Conservation (phyloP, 2,797 vertebrate species). For the Anguilla megastoma region DNA sequence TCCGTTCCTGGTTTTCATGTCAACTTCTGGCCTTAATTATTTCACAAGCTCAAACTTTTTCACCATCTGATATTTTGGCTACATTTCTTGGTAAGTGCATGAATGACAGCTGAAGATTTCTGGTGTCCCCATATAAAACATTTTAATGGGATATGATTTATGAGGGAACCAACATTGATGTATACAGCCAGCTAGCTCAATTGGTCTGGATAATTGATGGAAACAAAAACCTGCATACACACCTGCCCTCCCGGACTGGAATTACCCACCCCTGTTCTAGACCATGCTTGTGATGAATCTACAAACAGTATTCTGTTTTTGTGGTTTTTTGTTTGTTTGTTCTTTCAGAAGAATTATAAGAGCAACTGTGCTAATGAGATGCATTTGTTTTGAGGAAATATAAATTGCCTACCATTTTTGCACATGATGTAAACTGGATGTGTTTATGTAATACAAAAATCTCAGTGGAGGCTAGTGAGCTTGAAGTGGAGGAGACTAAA, state of each 20-base stretch:
- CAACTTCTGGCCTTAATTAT: neutral
- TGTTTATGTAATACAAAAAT: slow-evolving; percentile 15
- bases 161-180: neutral
- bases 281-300: neutral
- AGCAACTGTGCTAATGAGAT: slow-evolving; percentile 20
- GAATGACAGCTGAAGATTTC: neutral
- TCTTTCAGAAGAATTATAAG: slow-evolving; percentile 11
- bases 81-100: neutral
- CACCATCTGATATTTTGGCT: neutral
- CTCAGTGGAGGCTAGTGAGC: neutral
- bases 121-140: neutral
- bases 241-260: neutral
- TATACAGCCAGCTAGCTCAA: neutral
- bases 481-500: slow-evolving; percentile 2
- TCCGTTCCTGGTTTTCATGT: neutral
- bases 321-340: neutral
- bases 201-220: neutral
- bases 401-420: slow-evolving; percentile 21
- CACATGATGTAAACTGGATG: slow-evolving; percentile 8
- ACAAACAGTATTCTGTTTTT: slow-evolving; percentile 13
- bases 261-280: neutral
- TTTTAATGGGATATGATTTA: neutral
- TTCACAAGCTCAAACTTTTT: neutral
- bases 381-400: neutral
- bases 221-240: neutral